Conservation (phyloP, 2,797 vertebrate genomes). For the Pseudochaenichthys georgianus region DNA sequence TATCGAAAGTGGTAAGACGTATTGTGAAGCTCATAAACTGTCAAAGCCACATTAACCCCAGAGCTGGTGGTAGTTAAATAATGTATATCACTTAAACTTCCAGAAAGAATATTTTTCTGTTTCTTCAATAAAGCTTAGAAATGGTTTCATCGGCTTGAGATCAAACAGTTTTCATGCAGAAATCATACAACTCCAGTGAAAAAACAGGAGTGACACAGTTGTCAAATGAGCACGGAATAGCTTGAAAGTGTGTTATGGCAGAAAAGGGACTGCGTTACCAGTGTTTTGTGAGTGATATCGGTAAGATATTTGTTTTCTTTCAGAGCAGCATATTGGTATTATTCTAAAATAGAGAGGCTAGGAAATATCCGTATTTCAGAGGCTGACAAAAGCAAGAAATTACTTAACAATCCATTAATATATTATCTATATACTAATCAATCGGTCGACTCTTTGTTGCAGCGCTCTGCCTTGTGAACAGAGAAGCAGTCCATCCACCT, state of each 20-base stretch:
- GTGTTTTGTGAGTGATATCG: neutral
- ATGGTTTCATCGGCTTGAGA: slow-evolving; percentile 47
- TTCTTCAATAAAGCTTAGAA: slow-evolving; percentile 48
- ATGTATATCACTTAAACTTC: too few relatives aligned
- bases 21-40: slow-evolving; percentile 35
- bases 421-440: too few relatives aligned
- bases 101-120: slow-evolving; percentile 29
- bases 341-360: too few relatives aligned
- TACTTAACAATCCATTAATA: too few relatives aligned
- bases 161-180: slow-evolving; percentile 38
- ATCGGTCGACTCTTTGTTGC: too few relatives aligned
- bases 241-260: neutral
- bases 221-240: neutral
- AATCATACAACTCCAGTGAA: slow-evolving; percentile 4
- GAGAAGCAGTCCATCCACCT: too few relatives aligned
- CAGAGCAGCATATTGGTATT: too few relatives aligned
- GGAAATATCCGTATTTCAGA: too few relatives aligned
- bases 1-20: slow-evolving; percentile 29
- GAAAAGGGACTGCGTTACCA: neutral
- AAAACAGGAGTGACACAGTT: slow-evolving; percentile 2
- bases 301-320: neutral
- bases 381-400: too few relatives aligned
- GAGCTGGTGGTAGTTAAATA: neutral
- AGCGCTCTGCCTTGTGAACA: too few relatives aligned
- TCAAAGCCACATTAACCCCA: slow-evolving; percentile 31